Conservation (phyloP, 2,888 invertebrate species). For the Punctoribates punctum region DNA sequence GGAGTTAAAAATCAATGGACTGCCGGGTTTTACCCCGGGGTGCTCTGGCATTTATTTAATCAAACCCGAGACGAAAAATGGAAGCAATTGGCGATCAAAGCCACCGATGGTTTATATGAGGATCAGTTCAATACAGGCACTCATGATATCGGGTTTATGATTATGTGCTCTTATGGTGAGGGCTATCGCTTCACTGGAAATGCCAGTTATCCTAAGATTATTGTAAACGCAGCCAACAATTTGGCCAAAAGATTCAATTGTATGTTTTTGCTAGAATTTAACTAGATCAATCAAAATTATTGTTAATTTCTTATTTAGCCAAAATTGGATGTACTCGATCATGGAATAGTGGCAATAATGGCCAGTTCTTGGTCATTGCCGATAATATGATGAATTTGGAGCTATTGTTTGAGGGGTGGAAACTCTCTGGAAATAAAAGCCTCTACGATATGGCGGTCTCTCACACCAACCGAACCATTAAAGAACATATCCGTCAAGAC, state of each 20-base stretch:
- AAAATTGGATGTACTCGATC: constrained; percentile 23
- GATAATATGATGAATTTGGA: constrained; percentile 35
- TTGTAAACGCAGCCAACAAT: neutral
- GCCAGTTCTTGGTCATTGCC: constrained; percentile 8
- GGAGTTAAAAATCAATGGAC: constrained; percentile 16
- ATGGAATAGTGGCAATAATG: neutral
- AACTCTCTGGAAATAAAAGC: neutral
- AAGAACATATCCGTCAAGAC: neutral
- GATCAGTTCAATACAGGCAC: neutral
- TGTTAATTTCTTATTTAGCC: neutral
- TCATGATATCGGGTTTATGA: constrained; percentile 20
- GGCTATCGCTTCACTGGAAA: constrained; percentile 13
- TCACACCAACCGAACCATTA: constrained; percentile 12
- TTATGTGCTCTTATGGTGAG: constrained; percentile 26
- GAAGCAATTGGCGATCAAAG: constrained; percentile 8
- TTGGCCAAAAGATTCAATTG: constrained; percentile 19
- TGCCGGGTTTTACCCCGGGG: constrained; percentile 20
- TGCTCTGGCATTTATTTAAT: constrained; percentile 28
- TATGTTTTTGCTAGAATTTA: neutral
- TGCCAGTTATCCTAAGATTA: constrained; percentile 17
- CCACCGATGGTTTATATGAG: constrained; percentile 3
- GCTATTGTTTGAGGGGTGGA: constrained; percentile 5
- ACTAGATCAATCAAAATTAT: neutral
- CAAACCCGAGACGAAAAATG: neutral
- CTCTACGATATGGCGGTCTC: constrained; percentile 14